These are phyloP conservation scores for Calcarius lapponicus DNA, from an alignment of 2,797 vertebrate species.

Conservation along the genomic window DNA sequence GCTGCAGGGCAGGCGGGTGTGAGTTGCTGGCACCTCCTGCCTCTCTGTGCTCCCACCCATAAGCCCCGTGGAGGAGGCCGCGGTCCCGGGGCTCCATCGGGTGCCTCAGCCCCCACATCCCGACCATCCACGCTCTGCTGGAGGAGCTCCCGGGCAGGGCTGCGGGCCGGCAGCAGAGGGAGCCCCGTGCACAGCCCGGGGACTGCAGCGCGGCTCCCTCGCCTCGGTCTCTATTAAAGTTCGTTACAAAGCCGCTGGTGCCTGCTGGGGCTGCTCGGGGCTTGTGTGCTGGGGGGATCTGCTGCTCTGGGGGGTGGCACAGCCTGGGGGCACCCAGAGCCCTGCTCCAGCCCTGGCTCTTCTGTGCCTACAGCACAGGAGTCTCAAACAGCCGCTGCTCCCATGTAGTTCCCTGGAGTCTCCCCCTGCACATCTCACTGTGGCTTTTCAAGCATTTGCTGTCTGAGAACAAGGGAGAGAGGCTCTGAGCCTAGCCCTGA, in stretches of 20 bases:
- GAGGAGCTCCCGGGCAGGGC: not conserved
- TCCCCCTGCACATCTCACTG: fast-evolving
- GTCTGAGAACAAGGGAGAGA: not conserved
- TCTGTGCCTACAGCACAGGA: not conserved
- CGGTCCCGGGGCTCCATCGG: fast-evolving
- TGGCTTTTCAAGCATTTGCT: not conserved
- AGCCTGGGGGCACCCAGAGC: not conserved
- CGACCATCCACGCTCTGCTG: not conserved
- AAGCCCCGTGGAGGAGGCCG: not conserved
- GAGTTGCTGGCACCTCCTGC: not conserved
- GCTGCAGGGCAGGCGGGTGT: not conserved
- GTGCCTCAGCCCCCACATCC: not conserved
- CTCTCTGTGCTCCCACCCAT: fast-evolving
- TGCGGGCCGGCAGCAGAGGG: not conserved
- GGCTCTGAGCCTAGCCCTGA: not conserved
- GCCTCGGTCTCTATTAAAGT: not conserved
- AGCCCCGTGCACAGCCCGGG: not conserved
- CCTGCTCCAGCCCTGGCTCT: not conserved
- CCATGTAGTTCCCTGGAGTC: fast-evolving
- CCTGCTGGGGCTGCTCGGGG: not conserved
- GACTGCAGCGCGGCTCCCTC: fast-evolving
- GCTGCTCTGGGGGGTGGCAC: not conserved
- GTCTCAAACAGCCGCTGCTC: fast-evolving
- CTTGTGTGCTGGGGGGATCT: not conserved
- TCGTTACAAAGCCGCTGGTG: not conserved